Conservation (phyloP, 2,888 invertebrate species). For the Acleris cristana region DNA sequence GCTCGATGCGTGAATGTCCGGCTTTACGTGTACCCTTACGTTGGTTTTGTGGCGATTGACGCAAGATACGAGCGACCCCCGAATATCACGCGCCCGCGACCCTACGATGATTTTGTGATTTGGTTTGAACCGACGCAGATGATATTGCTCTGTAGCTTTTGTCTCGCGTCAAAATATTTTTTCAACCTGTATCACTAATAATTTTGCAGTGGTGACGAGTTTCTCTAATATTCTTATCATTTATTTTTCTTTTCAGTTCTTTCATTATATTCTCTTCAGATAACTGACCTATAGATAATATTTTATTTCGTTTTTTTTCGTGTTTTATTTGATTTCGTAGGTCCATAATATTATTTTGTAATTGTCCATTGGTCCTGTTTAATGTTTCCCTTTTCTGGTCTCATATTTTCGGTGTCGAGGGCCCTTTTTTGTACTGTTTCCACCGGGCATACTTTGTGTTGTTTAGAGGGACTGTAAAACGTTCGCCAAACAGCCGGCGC, state of each 20-base stretch:
- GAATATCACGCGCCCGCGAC: conserved; percentile 21
- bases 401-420: too few relatives aligned
- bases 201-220: conserved; percentile 35
- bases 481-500: too few relatives aligned
- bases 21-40: conserved; percentile 26
- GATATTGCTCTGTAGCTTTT: conserved; percentile 31
- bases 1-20: conserved; percentile 51
- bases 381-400: too few relatives aligned
- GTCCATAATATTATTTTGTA: too few relatives aligned
- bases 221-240: conserved; percentile 19
- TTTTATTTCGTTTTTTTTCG: too few relatives aligned
- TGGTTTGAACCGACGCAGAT: conserved; percentile 26
- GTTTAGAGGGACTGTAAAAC: too few relatives aligned
- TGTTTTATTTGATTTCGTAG: too few relatives aligned
- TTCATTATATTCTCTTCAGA: conserved; percentile 1
- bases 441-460: too few relatives aligned
- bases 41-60: conserved; percentile 24
- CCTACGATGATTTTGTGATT: neutral
- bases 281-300: neutral
- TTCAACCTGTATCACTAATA: conserved; percentile 23
- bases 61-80: conserved; percentile 29
- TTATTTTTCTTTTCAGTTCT: conserved; percentile 14
- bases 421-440: too few relatives aligned
- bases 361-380: too few relatives aligned
- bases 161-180: conserved; percentile 32